Conservation (phyloP, 2,113 vertebrate species). For the Pteronura brasiliensis region DNA sequence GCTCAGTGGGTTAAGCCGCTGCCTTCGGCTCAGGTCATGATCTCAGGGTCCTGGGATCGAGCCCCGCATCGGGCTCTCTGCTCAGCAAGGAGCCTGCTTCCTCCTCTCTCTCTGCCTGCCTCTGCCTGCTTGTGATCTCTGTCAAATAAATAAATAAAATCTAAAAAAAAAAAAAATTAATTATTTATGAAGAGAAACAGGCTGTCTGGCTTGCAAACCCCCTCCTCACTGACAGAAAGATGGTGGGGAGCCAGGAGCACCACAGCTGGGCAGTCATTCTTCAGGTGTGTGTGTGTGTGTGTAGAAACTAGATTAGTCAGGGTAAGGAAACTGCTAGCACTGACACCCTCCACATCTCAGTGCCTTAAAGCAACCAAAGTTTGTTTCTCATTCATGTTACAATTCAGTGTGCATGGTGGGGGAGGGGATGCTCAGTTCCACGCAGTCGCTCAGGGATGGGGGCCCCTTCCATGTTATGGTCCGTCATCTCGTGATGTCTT, state of each 20-base stretch:
- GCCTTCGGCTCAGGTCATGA: too few species aligned
- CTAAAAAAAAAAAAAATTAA: too few species aligned
- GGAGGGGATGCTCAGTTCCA: neutral
- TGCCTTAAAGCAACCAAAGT: neutral
- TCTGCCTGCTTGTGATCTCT: too few species aligned
- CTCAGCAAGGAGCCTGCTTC: too few species aligned
- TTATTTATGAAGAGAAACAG: neutral
- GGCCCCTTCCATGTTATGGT: neutral
- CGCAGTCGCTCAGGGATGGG: neutral
- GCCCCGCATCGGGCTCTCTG: too few species aligned
- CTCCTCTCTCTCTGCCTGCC: too few species aligned
- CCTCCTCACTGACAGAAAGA: neutral
- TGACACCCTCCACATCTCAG: neutral
- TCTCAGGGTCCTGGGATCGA: too few species aligned
- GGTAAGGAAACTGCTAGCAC: neutral
- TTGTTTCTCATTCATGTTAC: neutral
- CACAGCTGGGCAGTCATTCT: neutral
- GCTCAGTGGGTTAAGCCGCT: too few species aligned
- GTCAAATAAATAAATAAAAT: too few species aligned
- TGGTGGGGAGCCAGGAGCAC: neutral
- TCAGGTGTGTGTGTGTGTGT: neutral
- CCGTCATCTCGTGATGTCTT: neutral
- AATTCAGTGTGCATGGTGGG: accelerated
- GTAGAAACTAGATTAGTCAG: neutral
- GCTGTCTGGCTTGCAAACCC: neutral